Evolutionary conservation across 2,888 invertebrate genomes (phyloP).

Genomic region (Agrotis clavis): DNA sequence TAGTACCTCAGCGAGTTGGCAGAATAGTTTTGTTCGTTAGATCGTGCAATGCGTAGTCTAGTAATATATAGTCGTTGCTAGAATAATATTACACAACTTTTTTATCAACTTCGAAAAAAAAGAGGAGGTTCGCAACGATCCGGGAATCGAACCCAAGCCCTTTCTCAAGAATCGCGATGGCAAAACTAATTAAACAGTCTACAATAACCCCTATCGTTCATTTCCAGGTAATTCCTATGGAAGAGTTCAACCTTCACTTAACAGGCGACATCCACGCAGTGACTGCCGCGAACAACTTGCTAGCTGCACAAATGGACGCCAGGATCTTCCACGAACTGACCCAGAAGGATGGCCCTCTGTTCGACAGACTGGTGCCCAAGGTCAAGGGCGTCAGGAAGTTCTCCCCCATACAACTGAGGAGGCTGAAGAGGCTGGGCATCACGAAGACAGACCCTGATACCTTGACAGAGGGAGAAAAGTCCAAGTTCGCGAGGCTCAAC

Average conservation of each 20-base stretch:
- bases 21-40: no score
- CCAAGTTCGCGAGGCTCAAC: conserved; percentile 96
- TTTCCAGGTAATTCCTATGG: conserved; percentile 98
- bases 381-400: conserved; percentile 96
- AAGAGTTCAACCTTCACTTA: conserved; percentile 99
- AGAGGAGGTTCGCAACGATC: no score
- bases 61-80: no score
- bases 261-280: conserved; percentile 99
- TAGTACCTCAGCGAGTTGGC: no score
- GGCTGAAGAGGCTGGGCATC: conserved; percentile 95
- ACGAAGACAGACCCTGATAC: conserved; percentile 95
- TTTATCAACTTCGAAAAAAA: no score
- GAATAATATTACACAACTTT: no score
- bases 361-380: conserved; percentile 96
- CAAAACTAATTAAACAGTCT: no score
- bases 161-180: no score
- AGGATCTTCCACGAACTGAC: conserved; percentile 99
- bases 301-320: conserved; percentile 99
- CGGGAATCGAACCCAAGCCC: no score
- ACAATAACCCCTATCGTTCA: neutral
- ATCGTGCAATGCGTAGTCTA: no score
- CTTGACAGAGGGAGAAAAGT: conserved; percentile 95
- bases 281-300: conserved; percentile 98
- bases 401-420: conserved; percentile 95
- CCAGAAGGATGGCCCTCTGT: conserved; percentile 96